These are phyloP conservation scores for Cariama cristata DNA, from an alignment of 2,113 vertebrate genomes.

Conservation along the genomic window DNA sequence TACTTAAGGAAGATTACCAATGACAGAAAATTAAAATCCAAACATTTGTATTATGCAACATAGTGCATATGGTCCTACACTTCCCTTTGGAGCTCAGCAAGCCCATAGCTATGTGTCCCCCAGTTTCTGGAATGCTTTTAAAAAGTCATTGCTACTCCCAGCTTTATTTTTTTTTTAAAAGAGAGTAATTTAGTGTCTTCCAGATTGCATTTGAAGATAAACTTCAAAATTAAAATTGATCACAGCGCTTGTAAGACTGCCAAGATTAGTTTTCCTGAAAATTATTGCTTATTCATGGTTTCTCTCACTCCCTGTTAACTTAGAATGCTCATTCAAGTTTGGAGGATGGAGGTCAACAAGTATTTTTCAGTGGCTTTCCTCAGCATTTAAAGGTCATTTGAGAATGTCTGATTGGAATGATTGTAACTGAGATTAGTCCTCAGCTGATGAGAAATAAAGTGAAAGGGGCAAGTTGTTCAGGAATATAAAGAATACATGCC, in stretches of 20 bases:
- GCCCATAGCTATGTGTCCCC: neutral
- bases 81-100: neutral
- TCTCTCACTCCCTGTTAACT: neutral
- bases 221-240: neutral
- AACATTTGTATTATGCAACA: neutral
- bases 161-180: neutral
- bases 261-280: neutral
- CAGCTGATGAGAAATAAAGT: constrained; percentile 6
- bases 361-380: neutral
- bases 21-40: neutral
- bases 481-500: neutral
- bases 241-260: neutral
- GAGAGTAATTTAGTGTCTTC: neutral
- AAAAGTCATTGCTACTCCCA: neutral
- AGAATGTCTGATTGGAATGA: constrained; percentile 14
- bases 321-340: neutral
- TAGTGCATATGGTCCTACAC: no score
- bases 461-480: constrained; percentile 19
- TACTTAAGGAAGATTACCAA: neutral
- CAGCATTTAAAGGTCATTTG: constrained; percentile 33
- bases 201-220: constrained; percentile 4
- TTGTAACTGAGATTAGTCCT: constrained; percentile 22
- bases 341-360: neutral
- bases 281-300: neutral
- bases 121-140: neutral